These are phyloP conservation scores for Oscarella lobularis DNA, from an alignment of 37 sponge, comb jelly and placozoan species.

Conservation along the genomic window DNA sequence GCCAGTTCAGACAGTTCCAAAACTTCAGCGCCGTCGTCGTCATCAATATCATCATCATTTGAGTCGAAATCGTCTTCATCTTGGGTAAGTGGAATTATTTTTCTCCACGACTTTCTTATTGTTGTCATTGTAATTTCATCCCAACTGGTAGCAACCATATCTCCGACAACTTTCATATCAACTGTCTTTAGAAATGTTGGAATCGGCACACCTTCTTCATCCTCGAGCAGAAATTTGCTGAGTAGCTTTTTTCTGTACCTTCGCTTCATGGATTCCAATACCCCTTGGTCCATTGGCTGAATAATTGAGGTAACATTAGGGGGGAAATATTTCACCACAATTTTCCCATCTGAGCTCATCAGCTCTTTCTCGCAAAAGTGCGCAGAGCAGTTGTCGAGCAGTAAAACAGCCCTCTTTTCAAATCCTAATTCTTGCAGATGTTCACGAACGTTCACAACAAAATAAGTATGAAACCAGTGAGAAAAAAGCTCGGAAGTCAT, in stretches of 20 bases:
- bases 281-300: constrained; percentile 78
- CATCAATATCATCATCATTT: background rate
- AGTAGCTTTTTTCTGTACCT: constrained; percentile 41
- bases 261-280: constrained; percentile 26
- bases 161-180: constrained; percentile 21
- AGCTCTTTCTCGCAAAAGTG: constrained; percentile 32
- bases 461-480: constrained; percentile 52
- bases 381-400: constrained; percentile 51
- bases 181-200: constrained; percentile 36
- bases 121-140: background rate
- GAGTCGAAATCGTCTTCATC: background rate
- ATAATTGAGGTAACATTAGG: constrained; percentile 58
- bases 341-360: constrained; percentile 19
- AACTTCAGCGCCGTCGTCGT: background rate
- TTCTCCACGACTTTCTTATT: constrained; percentile 7
- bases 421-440: constrained; percentile 10
- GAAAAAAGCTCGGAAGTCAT: constrained; percentile 19
- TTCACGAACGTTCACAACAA: constrained; percentile 26
- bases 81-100: constrained; percentile 6
- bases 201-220: constrained; percentile 27
- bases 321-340: constrained; percentile 40
- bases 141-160: constrained; percentile 21
- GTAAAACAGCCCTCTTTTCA: constrained; percentile 20
- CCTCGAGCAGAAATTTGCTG: constrained; percentile 29
- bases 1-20: too few species aligned